phyloP scores from a whole-genome alignment of 2,888 invertebrate genomes.

The Prosopocoilus inquinatus region DNA sequence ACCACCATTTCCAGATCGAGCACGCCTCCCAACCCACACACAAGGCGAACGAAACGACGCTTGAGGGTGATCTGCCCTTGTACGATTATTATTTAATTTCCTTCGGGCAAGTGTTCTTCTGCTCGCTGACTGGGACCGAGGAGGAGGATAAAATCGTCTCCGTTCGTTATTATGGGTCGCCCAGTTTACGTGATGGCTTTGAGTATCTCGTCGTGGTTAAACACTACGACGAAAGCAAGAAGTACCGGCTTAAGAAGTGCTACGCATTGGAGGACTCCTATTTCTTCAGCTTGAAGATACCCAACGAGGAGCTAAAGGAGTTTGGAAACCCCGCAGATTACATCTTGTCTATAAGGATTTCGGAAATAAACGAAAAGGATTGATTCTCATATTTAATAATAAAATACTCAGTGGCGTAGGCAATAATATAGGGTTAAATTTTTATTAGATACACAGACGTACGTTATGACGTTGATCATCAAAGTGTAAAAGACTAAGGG shows the following conservation, averaged over 20 bases:
- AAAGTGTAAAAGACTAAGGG: too few species aligned
- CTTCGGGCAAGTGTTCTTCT: conserved; percentile 14
- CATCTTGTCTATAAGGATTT: too few species aligned
- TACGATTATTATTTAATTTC: conserved; percentile 15
- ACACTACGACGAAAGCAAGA: conserved; percentile 3
- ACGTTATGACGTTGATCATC: too few species aligned
- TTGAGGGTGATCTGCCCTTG: neutral
- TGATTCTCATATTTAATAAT: too few species aligned
- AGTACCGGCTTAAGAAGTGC: conserved; percentile 7
- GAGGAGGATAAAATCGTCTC: conserved; percentile 10
- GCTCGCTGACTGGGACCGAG: conserved; percentile 10
- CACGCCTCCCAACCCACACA: conserved; percentile 11
- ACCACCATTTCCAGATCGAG: conserved; percentile 10
- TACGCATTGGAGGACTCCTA: conserved; percentile 7
- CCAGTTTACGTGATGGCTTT: conserved; percentile 5
- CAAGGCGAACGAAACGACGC: conserved; percentile 2
- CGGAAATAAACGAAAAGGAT: too few species aligned
- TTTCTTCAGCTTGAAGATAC: conserved; percentile 12
- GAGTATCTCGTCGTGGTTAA: conserved; percentile 3
- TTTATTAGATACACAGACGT: too few species aligned
- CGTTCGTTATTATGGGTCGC: conserved; percentile 13
- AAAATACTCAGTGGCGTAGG: too few species aligned
- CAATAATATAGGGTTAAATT: too few species aligned
- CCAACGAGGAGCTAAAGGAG: conserved; percentile 5
- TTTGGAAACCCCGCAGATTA: neutral